These are phyloP conservation scores for Melospiza georgiana DNA, from an alignment of 2,113 vertebrate genomes.

Conservation along the genomic window DNA sequence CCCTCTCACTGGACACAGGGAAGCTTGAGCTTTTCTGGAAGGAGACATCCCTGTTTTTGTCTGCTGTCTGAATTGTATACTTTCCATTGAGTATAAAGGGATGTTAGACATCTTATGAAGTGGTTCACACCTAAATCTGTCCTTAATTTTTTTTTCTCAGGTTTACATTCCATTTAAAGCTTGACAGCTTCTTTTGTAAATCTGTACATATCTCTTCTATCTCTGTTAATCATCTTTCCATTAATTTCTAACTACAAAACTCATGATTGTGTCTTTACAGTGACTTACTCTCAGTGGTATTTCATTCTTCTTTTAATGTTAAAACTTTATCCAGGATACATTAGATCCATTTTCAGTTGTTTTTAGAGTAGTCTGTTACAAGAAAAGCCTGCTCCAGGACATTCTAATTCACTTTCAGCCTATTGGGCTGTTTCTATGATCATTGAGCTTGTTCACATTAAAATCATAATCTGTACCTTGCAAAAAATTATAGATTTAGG, in stretches of 20 bases:
- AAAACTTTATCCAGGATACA: background rate
- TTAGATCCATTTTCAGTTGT: background rate
- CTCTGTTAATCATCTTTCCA: background rate
- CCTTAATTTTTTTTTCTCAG: background rate
- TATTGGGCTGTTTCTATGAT: background rate
- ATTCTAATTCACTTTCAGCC: background rate
- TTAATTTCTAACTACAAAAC: background rate
- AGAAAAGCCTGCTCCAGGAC: background rate
- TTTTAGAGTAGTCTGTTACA: background rate
- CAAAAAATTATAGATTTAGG: background rate
- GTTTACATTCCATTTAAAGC: background rate
- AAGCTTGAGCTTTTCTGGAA: background rate
- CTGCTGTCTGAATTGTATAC: background rate
- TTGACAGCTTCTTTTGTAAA: background rate
- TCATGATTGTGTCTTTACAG: background rate
- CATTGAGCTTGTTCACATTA: background rate
- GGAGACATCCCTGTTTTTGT: background rate
- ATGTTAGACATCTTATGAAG: background rate
- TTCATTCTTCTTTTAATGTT: background rate
- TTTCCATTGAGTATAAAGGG: background rate
- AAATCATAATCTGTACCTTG: background rate
- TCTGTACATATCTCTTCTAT: background rate
- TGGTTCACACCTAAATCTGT: background rate
- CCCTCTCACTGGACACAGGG: background rate
- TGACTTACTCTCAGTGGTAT: background rate